Evolutionary conservation across 2,888 invertebrate species (phyloP).

Genomic region (Metopia argyrocephala): DNA sequence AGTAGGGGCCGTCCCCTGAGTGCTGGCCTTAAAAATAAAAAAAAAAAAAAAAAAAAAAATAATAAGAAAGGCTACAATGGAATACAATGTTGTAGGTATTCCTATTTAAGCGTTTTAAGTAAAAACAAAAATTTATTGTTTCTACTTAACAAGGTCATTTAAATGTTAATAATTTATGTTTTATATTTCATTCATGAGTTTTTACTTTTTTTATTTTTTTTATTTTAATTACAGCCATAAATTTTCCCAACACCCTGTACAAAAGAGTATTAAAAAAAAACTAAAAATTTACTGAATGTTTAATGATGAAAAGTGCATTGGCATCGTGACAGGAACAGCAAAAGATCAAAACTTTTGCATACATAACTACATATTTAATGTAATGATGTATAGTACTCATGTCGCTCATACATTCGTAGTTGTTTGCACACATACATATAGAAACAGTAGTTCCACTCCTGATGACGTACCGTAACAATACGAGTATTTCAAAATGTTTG

Average conservation of each 20-base stretch:
- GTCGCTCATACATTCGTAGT: too few species aligned
- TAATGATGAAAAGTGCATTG: constrained; percentile 21
- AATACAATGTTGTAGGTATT: too few species aligned
- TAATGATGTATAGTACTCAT: too few species aligned
- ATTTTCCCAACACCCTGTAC: constrained; percentile 6
- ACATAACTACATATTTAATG: too few species aligned
- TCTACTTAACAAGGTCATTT: constrained; percentile 50
- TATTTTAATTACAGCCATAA: constrained; percentile 3
- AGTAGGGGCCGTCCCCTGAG: too few species aligned
- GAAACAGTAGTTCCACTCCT: too few species aligned
- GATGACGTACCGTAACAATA: too few species aligned
- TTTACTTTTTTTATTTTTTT: background rate
- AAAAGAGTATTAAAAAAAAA: background rate
- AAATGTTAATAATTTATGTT: constrained; percentile 47
- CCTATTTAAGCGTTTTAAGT: background rate
- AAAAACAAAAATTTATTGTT: constrained; percentile 39
- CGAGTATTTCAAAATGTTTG: too few species aligned
- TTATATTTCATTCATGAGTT: constrained; percentile 8
- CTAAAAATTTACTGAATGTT: constrained; percentile 4
- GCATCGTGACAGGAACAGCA: background rate
- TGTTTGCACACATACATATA: too few species aligned
- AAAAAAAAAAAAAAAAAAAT: too few species aligned
- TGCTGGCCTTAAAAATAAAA: too few species aligned
- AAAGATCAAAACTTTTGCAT: background rate
- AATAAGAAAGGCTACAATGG: too few species aligned